Conservation (phyloP, 2,888 invertebrate genomes). For the Chymomyza procnemis region DNA sequence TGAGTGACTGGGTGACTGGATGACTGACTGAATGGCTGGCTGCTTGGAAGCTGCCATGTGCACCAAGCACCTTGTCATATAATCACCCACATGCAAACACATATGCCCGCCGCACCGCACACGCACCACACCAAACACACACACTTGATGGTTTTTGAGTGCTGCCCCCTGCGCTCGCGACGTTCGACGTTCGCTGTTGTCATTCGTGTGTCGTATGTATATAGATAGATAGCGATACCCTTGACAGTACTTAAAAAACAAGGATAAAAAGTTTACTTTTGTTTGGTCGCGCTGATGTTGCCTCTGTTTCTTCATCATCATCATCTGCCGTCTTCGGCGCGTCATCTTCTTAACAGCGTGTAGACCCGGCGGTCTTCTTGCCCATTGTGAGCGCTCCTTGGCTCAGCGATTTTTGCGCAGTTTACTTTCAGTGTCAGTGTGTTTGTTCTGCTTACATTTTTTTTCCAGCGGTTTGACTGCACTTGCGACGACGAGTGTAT, state of each 20-base stretch:
- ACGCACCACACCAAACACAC: conserved; percentile 8
- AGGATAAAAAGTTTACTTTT: conserved; percentile 61
- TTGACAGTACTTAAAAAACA: conserved; percentile 71
- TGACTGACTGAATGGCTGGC: conserved; percentile 42
- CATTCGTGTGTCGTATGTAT: conserved; percentile 15
- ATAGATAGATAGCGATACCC: conserved; percentile 70
- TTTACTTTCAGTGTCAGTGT: conserved; percentile 41
- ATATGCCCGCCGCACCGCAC: conserved; percentile 10
- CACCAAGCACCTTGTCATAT: conserved; percentile 56
- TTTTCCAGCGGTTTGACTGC: not conserved
- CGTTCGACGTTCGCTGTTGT: not conserved
- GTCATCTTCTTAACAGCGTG: not conserved
- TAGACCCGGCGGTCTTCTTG: not conserved
- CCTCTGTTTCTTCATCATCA: not conserved
- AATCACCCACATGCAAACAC: conserved; percentile 38
- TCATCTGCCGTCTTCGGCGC: conserved; percentile 1
- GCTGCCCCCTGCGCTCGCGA: not conserved
- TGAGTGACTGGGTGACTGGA: not conserved
- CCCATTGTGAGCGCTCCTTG: conserved; percentile 32
- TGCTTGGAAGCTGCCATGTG: conserved; percentile 33
- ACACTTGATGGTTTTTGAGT: not conserved
- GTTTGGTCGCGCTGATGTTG: conserved; percentile 38
- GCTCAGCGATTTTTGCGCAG: conserved; percentile 44
- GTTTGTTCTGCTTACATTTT: not conserved
- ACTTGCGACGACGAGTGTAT: not conserved